Conservation (phyloP, 1,140 invertebrate species). For the Heliconius eleuchia region DNA sequence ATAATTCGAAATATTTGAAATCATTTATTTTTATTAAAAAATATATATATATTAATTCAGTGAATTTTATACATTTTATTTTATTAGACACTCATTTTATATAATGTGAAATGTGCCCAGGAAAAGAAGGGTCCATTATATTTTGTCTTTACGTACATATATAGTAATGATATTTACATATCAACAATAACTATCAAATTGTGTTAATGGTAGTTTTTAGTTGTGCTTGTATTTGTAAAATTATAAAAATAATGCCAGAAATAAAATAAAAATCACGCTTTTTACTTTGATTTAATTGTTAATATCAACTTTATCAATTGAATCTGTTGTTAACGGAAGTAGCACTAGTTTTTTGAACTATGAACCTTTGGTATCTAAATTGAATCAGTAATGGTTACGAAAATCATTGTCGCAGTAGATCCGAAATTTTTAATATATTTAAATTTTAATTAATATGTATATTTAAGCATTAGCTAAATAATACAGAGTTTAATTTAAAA, state of each 20-base stretch:
- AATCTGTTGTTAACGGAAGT: conserved; percentile 1
- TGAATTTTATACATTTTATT: too few relatives aligned
- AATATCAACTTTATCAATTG: neutral
- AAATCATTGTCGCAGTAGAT: neutral
- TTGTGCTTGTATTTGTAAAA: neutral
- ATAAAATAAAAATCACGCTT: neutral
- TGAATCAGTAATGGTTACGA: conserved; percentile 10
- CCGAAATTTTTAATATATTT: neutral
- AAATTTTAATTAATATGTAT: neutral
- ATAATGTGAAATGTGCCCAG: too few relatives aligned
- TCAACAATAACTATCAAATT: too few relatives aligned
- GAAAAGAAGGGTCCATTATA: too few relatives aligned
- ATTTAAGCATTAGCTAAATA: neutral
- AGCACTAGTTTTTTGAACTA: conserved; percentile 23
- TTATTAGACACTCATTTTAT: too few relatives aligned
- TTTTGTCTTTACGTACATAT: too few relatives aligned
- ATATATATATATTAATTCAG: neutral
- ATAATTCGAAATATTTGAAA: neutral
- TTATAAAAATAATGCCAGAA: neutral
- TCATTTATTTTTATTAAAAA: neutral
- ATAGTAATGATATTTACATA: too few relatives aligned
- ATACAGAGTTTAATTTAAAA: neutral
- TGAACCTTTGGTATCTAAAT: conserved; percentile 22
- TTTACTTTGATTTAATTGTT: neutral
- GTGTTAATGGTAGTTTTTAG: neutral